Evolutionary conservation across 2,113 vertebrate genomes (phyloP).

Genomic region (Halichoerus grypus): DNA sequence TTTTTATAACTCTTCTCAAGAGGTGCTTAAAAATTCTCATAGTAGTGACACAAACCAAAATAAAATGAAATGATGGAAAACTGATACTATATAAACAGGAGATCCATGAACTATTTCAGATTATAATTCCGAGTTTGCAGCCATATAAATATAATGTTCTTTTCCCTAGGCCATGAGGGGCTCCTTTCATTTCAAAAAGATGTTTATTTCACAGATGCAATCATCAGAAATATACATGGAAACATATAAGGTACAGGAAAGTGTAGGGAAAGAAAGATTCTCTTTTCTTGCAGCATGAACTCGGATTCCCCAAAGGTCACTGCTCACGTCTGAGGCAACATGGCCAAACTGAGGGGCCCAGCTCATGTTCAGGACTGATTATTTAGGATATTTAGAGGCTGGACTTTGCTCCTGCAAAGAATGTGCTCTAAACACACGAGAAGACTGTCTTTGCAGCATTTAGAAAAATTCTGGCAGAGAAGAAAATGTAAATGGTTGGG

Average conservation of each 20-base stretch:
- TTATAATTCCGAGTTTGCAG: background rate
- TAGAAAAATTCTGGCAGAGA: conserved; percentile 13
- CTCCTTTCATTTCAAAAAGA: background rate
- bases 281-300: background rate
- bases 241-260: background rate
- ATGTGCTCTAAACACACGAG: background rate
- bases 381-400: background rate
- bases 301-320: background rate
- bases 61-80: background rate
- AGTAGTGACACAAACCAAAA: background rate
- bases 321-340: background rate
- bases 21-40: background rate
- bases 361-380: background rate
- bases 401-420: background rate
- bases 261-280: background rate
- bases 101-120: background rate
- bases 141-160: background rate
- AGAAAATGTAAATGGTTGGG: background rate
- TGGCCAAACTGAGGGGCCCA: too few relatives aligned
- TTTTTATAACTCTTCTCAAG: background rate
- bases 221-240: background rate
- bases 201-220: background rate
- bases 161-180: background rate
- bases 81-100: background rate
- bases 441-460: background rate